Base-by-base conservation (phyloP, 2,888 invertebrate species). In the Timandra comae region DNA sequence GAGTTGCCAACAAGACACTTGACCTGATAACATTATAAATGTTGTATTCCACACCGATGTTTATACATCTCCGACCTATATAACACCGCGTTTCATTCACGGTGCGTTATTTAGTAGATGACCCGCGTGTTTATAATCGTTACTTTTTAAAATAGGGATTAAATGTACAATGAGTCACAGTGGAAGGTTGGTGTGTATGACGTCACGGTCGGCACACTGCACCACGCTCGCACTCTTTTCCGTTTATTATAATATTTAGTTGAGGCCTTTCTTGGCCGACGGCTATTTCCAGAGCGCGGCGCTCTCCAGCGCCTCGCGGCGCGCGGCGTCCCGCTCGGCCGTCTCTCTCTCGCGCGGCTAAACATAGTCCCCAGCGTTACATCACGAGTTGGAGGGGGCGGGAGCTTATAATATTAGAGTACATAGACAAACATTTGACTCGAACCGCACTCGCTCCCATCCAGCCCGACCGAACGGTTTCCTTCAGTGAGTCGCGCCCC, bases 251-350 rank as follows among this genome's bases (percentile, higher is more conserved):
- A 86, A 82, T 84, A 84, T 85, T 80, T 79, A 81, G 75, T 72
- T 79, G 71, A 82, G 87, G 82, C 88, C 88, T 88, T 88, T 88
- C 88, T 88, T 88, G 88, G 88, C 69, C 81, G 76, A 84, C 69
- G 72, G 73, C 87, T 86, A 86, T 86, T 87, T 87, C 87, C 87
- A 87, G 86, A 72, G 60, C 64, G 56, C 68, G 57, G 66, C 66
- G 59, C 66, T 48, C 75, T 78, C 77, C 81, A 80, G 81, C 69
- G 53, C 23, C 52, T 1, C n/a, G 37, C 42, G 53, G 24, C 52
- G 3, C n/a, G 37, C 42, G 30, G 47, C 56, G 59, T 80, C 84
- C 57, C 76, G 52, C 78, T 44, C 64, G 56, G 43, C 24, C 41
- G 24, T 24, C 24, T 11, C 24, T n/a, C 10, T 10, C 24, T 10